Percentiles rank a stretch among this genome's conserved stretches.
Conservation (phyloP, 2,888 invertebrate species). For the Sussaba pulchella region DNA sequence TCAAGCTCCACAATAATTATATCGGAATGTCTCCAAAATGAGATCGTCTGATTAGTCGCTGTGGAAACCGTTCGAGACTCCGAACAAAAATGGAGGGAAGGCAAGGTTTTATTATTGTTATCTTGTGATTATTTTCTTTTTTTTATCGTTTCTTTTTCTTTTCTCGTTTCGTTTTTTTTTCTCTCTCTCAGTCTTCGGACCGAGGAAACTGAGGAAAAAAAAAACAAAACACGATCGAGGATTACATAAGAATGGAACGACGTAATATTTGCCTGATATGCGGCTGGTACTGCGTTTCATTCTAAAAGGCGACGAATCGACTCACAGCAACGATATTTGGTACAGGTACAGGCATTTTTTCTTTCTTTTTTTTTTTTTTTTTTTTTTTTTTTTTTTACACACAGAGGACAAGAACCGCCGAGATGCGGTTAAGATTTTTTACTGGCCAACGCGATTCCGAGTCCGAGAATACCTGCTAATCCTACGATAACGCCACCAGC, state of each 20-base stretch:
- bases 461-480: slow-evolving; percentile 92
- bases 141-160: not conserved
- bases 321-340: slow-evolving; percentile 62
- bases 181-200: not conserved
- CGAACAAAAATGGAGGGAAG: slow-evolving; percentile 38
- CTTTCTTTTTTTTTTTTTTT: slow-evolving; percentile 29
- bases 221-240: slow-evolving; percentile 14
- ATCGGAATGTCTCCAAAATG: slow-evolving; percentile 64
- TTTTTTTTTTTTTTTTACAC: slow-evolving; percentile 36
- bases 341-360: slow-evolving; percentile 66
- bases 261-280: slow-evolving; percentile 47
- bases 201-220: not conserved
- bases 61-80: slow-evolving; percentile 25
- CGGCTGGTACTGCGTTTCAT: slow-evolving; percentile 35
- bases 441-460: slow-evolving; percentile 91
- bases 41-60: slow-evolving; percentile 51
- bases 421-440: slow-evolving; percentile 79
- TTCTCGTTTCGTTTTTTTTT: slow-evolving; percentile 4
- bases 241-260: slow-evolving; percentile 30
- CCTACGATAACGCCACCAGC: slow-evolving; percentile 95
- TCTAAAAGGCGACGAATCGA: slow-evolving; percentile 50
- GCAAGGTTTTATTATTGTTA: slow-evolving; percentile 25
- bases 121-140: slow-evolving; percentile 11
- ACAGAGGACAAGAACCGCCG: slow-evolving; percentile 18
- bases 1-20: slow-evolving; percentile 43